Conservation (phyloP, 2,888 invertebrate species). For the Mystacides longicornis region DNA sequence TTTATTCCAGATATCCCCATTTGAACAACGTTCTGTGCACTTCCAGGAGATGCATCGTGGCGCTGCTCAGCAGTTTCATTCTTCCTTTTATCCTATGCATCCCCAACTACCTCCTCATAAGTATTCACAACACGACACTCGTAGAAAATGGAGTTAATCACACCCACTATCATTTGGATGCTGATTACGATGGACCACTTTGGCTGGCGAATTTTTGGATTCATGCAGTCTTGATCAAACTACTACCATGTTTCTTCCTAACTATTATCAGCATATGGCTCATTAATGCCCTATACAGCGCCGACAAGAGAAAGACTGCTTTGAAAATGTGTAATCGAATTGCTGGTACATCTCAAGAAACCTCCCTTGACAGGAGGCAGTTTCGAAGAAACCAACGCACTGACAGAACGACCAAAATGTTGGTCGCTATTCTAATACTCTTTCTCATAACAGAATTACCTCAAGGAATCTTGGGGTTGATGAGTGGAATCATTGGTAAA, state of each 20-base stretch:
- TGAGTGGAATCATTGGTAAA: slow-evolving; percentile 59
- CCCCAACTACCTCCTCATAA: slow-evolving; percentile 67
- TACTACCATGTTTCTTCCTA: slow-evolving; percentile 70
- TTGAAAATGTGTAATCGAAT: slow-evolving; percentile 57
- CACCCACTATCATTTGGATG: slow-evolving; percentile 46
- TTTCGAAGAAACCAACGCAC: slow-evolving; percentile 64
- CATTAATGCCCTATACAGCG: slow-evolving; percentile 64
- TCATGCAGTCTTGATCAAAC: slow-evolving; percentile 71
- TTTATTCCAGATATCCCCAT: slow-evolving; percentile 72
- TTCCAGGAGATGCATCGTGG: slow-evolving; percentile 66
- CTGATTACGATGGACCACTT: slow-evolving; percentile 51
- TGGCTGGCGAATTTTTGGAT: slow-evolving; percentile 74
- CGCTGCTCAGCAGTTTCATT: slow-evolving; percentile 68
- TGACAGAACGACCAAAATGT: slow-evolving; percentile 83
- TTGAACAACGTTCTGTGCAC: slow-evolving; percentile 68
- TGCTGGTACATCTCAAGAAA: slow-evolving; percentile 33
- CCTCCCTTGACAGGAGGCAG: slow-evolving; percentile 33
- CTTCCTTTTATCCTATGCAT: slow-evolving; percentile 73
- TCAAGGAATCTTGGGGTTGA: slow-evolving; percentile 65
- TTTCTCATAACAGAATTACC: slow-evolving; percentile 88
- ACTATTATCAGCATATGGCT: slow-evolving; percentile 66
- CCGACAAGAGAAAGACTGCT: slow-evolving; percentile 66
- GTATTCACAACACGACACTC: slow-evolving; percentile 45
- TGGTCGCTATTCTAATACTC: slow-evolving; percentile 76
- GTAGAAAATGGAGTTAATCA: slow-evolving; percentile 44